Percentiles rank a stretch among this genome's conserved stretches.
Conservation (phyloP, 2,113 vertebrate genomes). For the Notechis scutatus region DNA sequence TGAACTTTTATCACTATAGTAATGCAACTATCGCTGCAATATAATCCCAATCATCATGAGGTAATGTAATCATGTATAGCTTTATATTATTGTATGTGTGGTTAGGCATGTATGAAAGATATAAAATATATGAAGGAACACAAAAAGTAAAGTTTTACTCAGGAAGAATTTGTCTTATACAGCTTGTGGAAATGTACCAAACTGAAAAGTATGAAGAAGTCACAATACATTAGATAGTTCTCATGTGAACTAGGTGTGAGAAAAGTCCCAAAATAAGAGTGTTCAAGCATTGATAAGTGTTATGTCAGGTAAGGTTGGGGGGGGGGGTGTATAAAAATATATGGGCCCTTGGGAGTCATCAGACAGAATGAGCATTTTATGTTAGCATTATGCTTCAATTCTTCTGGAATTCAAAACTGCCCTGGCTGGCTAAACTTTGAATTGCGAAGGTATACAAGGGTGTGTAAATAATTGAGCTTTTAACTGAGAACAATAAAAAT, state of each 20-base stretch:
- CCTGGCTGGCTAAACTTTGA: not conserved
- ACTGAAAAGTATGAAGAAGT: not conserved
- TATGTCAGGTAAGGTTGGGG: not conserved
- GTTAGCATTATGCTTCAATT: not conserved
- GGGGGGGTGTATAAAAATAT: not conserved
- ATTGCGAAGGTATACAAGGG: not conserved
- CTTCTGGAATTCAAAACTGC: not conserved
- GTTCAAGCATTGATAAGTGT: not conserved
- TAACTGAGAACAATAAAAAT: not conserved
- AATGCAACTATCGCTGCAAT: not conserved
- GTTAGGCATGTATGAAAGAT: not conserved
- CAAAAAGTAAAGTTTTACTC: not conserved
- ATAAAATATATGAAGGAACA: not conserved
- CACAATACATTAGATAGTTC: not conserved
- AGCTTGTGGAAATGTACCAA: not conserved
- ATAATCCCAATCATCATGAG: not conserved
- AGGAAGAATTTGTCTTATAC: not conserved
- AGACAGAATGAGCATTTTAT: not conserved
- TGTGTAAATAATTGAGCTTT: not conserved
- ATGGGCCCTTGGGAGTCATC: not conserved
- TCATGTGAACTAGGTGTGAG: not conserved
- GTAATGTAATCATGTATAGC: not conserved
- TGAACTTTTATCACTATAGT: not conserved
- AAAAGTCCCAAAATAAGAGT: not conserved
- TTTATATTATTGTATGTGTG: not conserved